These are phyloP conservation scores for Podarcis cretensis DNA, from an alignment of 2,113 vertebrate species.

Conservation along the genomic window DNA sequence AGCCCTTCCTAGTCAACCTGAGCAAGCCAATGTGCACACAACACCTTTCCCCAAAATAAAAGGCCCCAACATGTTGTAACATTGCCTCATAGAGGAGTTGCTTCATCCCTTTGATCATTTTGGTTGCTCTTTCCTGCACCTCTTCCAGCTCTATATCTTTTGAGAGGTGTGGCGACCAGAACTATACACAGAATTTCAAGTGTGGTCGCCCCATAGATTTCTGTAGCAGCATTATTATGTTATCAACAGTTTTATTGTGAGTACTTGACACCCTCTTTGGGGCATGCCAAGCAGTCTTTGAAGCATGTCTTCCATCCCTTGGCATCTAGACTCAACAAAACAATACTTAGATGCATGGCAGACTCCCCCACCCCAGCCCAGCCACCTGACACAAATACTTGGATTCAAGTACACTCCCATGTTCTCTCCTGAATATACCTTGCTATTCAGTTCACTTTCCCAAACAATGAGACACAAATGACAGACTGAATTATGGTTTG, in stretches of 20 bases:
- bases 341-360: not conserved
- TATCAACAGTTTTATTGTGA: not conserved
- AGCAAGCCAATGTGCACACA: not conserved
- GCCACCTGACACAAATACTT: not conserved
- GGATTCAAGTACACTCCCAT: not conserved
- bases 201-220: too few relatives aligned
- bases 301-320: not conserved
- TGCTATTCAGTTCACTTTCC: not conserved
- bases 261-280: not conserved
- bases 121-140: too few relatives aligned
- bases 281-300: not conserved
- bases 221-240: too few relatives aligned
- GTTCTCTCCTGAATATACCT: not conserved
- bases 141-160: too few relatives aligned
- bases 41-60: too few relatives aligned
- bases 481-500: not conserved
- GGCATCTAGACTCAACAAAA: not conserved
- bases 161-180: too few relatives aligned
- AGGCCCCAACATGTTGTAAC: too few relatives aligned
- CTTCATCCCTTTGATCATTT: too few relatives aligned
- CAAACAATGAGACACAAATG: not conserved
- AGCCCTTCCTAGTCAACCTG: not conserved
- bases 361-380: too few relatives aligned
- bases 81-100: too few relatives aligned
- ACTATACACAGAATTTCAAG: too few relatives aligned